These are phyloP conservation scores for Hipposideros larvatus DNA, from an alignment of 2,797 vertebrate species.

Conservation along the genomic window DNA sequence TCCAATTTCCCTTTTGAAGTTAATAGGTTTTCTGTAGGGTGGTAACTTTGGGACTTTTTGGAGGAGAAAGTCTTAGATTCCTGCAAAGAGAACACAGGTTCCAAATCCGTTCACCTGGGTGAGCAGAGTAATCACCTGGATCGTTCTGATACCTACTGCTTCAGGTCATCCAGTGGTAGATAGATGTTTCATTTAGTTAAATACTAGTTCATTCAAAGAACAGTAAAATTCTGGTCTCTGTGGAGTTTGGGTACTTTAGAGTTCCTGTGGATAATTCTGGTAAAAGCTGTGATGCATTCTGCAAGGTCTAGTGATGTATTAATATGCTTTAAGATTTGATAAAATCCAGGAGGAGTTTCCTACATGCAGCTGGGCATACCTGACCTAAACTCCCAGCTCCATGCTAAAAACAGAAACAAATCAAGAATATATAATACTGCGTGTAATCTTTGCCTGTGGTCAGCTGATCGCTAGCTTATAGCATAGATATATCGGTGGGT, in stretches of 20 bases:
- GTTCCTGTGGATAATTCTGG: conserved; percentile 1
- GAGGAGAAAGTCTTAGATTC: neutral
- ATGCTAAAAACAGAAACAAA: neutral
- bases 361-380: neutral
- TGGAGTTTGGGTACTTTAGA: neutral
- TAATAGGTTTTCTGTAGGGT: neutral
- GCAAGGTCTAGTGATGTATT: neutral
- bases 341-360: neutral
- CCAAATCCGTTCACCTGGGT: neutral
- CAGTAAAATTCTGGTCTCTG: neutral
- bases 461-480: neutral
- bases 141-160: neutral
- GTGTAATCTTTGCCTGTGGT: neutral
- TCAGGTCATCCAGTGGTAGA: neutral
- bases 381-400: neutral
- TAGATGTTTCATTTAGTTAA: neutral
- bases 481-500: neutral
- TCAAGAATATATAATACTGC: neutral
- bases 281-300: neutral
- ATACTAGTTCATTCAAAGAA: conserved; percentile 19
- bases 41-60: neutral
- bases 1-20: neutral
- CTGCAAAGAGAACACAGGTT: neutral
- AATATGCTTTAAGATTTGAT: neutral
- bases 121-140: neutral